Conservation (phyloP, 2,888 invertebrate species). For the Saturnia pavonia region DNA sequence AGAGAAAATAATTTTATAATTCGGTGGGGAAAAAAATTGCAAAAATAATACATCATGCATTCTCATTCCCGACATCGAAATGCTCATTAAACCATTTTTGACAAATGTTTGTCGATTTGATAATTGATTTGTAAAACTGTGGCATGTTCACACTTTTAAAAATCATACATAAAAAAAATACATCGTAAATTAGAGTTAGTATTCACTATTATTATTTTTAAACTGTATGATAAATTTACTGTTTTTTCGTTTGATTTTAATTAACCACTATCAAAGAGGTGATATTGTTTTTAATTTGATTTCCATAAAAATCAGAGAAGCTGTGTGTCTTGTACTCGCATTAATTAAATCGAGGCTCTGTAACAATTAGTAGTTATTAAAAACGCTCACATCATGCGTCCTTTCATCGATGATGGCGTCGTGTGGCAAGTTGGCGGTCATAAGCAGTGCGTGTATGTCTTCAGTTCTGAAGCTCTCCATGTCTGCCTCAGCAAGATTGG, state of each 20-base stretch:
- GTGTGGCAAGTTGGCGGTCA: conserved; percentile 87
- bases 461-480: conserved; percentile 97
- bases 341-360: not conserved
- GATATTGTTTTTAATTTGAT: not conserved
- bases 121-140: no score
- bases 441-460: conserved; percentile 92
- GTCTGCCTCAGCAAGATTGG: conserved; percentile 96
- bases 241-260: not conserved
- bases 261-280: not conserved
- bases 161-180: no score
- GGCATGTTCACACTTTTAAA: no score
- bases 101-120: no score
- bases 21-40: no score
- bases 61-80: no score
- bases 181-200: not conserved
- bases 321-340: not conserved
- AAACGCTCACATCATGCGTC: conserved; percentile 73
- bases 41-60: no score
- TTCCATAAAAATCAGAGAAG: not conserved
- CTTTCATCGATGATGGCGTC: conserved; percentile 79
- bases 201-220: not conserved
- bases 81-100: no score
- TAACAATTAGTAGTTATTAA: not conserved
- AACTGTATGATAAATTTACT: not conserved
- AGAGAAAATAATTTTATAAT: no score